Evolutionary conservation across 2,888 invertebrate genomes (phyloP).

Genomic region (Pachycephus smyrnensis): DNA sequence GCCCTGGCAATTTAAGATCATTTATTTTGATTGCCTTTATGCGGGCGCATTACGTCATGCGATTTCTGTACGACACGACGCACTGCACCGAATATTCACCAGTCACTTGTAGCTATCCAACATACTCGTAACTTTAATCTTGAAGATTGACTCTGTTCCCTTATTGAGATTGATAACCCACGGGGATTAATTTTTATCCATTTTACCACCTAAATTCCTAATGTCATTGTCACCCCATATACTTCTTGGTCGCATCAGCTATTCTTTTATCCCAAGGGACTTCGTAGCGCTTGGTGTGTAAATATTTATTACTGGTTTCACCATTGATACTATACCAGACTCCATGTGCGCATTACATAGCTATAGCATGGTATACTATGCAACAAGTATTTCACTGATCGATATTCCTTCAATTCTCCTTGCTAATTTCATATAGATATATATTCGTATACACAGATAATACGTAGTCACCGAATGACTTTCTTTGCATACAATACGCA

Average conservation of each 20-base stretch:
- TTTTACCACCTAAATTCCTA: background rate
- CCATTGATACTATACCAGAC: background rate
- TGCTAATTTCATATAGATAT: background rate
- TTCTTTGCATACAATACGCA: background rate
- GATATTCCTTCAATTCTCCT: background rate
- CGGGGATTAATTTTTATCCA: background rate
- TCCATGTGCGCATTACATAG: background rate
- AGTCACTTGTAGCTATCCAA: background rate
- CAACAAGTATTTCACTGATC: background rate
- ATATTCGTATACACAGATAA: too few relatives aligned
- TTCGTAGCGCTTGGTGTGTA: background rate
- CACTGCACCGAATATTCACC: background rate
- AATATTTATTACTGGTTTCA: background rate
- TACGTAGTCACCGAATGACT: too few relatives aligned
- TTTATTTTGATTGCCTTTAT: conserved; percentile 62
- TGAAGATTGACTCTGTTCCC: background rate
- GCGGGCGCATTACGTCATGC: conserved; percentile 54
- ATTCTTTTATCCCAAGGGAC: background rate
- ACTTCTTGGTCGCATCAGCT: background rate
- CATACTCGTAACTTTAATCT: background rate
- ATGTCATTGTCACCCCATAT: background rate
- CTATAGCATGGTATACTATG: background rate
- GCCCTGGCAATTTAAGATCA: conserved; percentile 55
- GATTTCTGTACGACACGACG: conserved; percentile 28
- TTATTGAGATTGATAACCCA: background rate